Evolutionary conservation across 2,113 vertebrate genomes (phyloP), one percentile per base, ranked within the genome.

Genomic region (Burhinus oedicnemus): DNA sequence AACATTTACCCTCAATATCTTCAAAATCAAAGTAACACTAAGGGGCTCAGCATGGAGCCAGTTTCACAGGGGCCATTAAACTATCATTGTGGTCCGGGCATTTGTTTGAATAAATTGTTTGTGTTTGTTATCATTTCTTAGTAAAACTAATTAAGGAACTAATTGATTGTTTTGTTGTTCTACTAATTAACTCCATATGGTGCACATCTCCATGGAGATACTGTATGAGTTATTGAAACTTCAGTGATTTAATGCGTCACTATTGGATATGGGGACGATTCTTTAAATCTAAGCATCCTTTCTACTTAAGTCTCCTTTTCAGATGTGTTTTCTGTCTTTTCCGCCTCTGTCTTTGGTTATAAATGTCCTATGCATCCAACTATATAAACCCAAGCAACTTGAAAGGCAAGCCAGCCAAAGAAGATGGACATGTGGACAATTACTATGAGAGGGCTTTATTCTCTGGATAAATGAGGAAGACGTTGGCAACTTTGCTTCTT

Each of bases 91-190:
- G 14, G 97, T 94, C 97, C 74, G 77, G 92, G 93, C 97, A 97
- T 97, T 98, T 98, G 97, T 98, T 97, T 98, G 98, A 98, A 98
- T 98, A 98, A 98, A 98, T 97, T 97, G 97, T 98, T 98, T 97
- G 96, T 97, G 95, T 98, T 98, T 98, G 98, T 98, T 98, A 98
- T 98, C 97, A 98, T 98, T 98, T 98, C 98, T 98, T 97, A 85
- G 98, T 97, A 97, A 98, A 98, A 98, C 98, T 98, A 98, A 98
- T 98, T 98, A 98, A 98, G 97, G 94, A 98, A 98, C 98, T 98
- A 98, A 98, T 98, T 98, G 98, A 98, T 98, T 98, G 98, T 98
- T 98, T 98, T 98, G 98, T 98, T 98, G 97, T 98, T 97, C 97
- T 98, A 94, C 98, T 98, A 98, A 98, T 98, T 98, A 98, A 98